phyloP scores from a whole-genome alignment of 2,113 vertebrate species.

The Ursus arctos region DNA sequence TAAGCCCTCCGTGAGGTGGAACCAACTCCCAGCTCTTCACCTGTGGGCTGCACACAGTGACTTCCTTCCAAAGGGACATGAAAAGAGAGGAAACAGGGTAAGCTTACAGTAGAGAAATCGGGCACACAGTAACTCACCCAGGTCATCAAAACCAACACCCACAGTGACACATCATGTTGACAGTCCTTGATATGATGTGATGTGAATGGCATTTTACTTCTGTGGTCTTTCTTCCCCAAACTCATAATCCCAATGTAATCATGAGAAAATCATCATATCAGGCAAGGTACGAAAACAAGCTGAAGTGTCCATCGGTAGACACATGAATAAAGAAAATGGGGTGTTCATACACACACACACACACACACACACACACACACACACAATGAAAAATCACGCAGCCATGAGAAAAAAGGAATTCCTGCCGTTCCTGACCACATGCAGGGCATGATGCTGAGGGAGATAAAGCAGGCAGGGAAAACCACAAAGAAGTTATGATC shows the following conservation, averaged over 20 bases:
- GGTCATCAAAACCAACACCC: not conserved
- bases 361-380: not conserved
- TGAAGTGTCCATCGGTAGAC: not conserved
- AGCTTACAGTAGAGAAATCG: not conserved
- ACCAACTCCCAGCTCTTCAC: not conserved
- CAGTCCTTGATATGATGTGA: not conserved
- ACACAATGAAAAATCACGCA: not conserved
- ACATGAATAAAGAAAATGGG: not conserved
- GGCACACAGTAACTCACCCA: not conserved
- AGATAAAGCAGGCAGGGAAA: not conserved
- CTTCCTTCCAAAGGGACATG: not conserved
- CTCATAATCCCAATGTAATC: not conserved
- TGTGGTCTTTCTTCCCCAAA: not conserved
- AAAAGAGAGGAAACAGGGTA: not conserved
- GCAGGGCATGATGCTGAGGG: not conserved
- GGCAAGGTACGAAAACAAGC: not conserved
- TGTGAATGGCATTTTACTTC: not conserved
- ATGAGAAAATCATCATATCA: not conserved
- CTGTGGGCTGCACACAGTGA: not conserved
- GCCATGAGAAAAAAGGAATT: not conserved
- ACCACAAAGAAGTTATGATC: not conserved
- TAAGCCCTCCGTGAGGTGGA: not conserved
- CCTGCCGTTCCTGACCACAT: not conserved
- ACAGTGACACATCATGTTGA: accelerated
- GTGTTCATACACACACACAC: not conserved